Base-by-base conservation (phyloP, 1,140 invertebrate genomes). In the Neodiprion lecontei region DNA sequence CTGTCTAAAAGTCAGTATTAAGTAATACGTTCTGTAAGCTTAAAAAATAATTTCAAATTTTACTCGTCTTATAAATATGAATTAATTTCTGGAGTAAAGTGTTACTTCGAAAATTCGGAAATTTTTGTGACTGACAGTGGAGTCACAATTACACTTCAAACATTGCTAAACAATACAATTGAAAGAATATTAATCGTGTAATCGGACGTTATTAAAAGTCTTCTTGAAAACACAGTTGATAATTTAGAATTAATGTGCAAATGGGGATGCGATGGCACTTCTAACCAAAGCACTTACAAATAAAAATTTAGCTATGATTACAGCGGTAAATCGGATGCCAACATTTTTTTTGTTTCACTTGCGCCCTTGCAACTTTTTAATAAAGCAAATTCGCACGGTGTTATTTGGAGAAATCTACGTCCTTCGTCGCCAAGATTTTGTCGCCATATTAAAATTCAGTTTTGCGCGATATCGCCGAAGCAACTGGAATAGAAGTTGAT, bases 151-250 rank as follows among this genome's bases (percentile, higher is more conserved):
- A n/a, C 10, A 53, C 1, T 53, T 14, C 50, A 53, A 53, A 1
- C 50, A 53, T 53, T 53, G 50, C 50, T 53, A n/a, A 53, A 53
- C 1, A 10, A 53, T 53, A 1, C 50, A 53, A n/a, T 14, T 53
- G 1, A 0, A 53, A 10, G 50, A 53, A 11, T 53, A 53, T 53
- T 53, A 53, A 11, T 53, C 10, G 50, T 14, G n/a, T 14, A 53
- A 53, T 53, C 50, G 50, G 50, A 53, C 50, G 50, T 53, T 53
- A 53, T 53, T 14, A 53, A n/a, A 53, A 53, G 50, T 53, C 50
- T 53, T 53, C 50, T 14, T 14, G 50, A 53, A 53, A n/a, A 53
- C 50, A 53, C 10, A 53, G 10, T 53, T 53, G 50, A 10, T 53
- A n/a, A 1, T 53, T 53, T 53, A 53, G 50, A 53, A 53, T 53